Base-by-base conservation (phyloP, 2,888 invertebrate species). In the Acronicta leporina region DNA sequence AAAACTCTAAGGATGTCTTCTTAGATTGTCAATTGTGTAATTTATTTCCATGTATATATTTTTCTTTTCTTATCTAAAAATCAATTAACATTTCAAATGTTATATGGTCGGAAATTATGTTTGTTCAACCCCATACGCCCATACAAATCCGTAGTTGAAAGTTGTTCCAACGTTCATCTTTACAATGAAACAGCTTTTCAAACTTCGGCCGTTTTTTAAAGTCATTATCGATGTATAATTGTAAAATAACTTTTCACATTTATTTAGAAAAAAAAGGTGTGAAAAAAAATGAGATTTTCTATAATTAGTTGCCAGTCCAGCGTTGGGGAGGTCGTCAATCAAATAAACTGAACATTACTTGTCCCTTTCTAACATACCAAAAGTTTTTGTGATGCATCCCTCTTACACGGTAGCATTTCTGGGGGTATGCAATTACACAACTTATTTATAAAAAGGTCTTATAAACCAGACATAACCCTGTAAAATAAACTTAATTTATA, bases 281-380 rank as follows among this genome's bases (percentile, higher is more conserved):
- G 14, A 40, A 51, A 50, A 49, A 35, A n/a, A 38, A n/a, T 14
- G n/a, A 70, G 65, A 67, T 78, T 72, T 73, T 77, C 72, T 66
- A 64, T 79, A 80, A 83, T 81, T 77, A 80, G 68, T 81, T 81
- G 74, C 75, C 75, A 79, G 59, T 57, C 59, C 73, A 74, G 66
- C 30, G 65, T 49, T 54, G 42, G 47, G 55, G 46, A 57, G 63
- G 40, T 75, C 75, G 73, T 80, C 73, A 77, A 71, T 81, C 76
- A 83, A 74, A 77, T 55, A 58, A 59, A 35, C 45, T 64, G 43
- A 63, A 62, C 9, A 53, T 54, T 13, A 48, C 4, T 25, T 47
- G 25, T 81, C 80, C 66, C 74, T 61, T 59, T 84, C 65, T 14
- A 27, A 51, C 70, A 8, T 41, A 52, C 5, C 6, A 49, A 45